phyloP scores from a whole-genome alignment of 2,888 invertebrate genomes.

The Callimorpha dominula region DNA sequence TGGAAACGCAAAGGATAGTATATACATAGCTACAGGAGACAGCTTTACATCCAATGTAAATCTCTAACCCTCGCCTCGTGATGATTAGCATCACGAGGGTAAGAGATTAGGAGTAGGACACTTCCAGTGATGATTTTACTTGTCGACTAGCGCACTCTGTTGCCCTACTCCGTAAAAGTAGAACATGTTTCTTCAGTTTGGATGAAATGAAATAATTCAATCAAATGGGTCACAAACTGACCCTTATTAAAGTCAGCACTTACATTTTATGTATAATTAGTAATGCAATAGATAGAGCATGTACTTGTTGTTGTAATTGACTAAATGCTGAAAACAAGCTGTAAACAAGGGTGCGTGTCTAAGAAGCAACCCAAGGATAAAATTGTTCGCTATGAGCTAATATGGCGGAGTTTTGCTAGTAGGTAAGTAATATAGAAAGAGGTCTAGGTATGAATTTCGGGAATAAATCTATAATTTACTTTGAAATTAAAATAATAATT shows the following conservation, averaged over 20 bases:
- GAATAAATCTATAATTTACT: too few species aligned
- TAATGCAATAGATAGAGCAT: neutral
- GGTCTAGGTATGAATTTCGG: too few species aligned
- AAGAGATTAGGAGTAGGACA: neutral
- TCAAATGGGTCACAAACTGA: neutral
- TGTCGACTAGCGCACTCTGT: too few species aligned
- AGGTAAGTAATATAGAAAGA: too few species aligned
- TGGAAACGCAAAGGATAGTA: too few species aligned
- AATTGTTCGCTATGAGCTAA: neutral
- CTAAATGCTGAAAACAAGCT: neutral
- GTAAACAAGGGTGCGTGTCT: neutral
- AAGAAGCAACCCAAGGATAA: neutral
- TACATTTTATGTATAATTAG: neutral
- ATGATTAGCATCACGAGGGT: neutral
- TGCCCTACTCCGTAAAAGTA: neutral
- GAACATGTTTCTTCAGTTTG: neutral
- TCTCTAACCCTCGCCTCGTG: too few species aligned
- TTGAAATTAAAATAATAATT: neutral
- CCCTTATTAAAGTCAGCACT: neutral
- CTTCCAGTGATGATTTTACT: neutral
- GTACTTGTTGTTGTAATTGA: too few species aligned
- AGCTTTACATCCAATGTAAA: too few species aligned
- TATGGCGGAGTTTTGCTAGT: neutral
- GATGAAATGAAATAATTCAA: neutral
- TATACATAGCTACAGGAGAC: too few species aligned